These are phyloP conservation scores for Stichodactyla mertensii DNA, from an alignment of 64 coral and sea anemone species.

Conservation along the genomic window DNA sequence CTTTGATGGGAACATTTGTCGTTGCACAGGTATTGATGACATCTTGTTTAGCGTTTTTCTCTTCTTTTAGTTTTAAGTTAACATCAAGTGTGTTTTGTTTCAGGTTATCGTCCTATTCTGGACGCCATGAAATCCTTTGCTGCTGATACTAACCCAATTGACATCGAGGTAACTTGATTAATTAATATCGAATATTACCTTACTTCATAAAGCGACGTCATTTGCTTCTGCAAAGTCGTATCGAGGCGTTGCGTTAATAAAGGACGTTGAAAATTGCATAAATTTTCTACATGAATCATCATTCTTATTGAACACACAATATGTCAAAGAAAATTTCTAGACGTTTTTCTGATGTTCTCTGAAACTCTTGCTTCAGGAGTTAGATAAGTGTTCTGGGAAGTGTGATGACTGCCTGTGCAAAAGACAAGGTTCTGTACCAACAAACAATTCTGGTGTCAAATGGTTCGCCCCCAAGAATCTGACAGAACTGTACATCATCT, in stretches of 20 bases:
- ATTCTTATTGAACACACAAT: too few species aligned
- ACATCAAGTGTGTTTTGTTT: background rate
- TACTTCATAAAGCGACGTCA: background rate
- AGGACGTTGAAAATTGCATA: background rate
- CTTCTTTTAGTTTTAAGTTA: background rate
- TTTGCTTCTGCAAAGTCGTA: too few species aligned
- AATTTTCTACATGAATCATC: too few species aligned
- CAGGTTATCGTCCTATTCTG: slow-evolving; percentile 89
- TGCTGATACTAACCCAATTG: slow-evolving; percentile 54
- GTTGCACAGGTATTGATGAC: slow-evolving; percentile 72
- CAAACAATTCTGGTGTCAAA: background rate
- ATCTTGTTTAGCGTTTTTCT: background rate
- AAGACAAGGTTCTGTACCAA: background rate
- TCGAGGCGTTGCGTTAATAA: too few species aligned
- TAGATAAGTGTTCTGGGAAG: slow-evolving; percentile 9
- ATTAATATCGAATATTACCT: too few species aligned
- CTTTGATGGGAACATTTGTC: slow-evolving; percentile 90
- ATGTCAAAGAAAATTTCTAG: too few species aligned
- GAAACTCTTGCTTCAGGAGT: background rate
- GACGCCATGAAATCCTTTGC: slow-evolving; percentile 98
- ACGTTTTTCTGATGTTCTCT: background rate
- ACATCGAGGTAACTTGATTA: slow-evolving; percentile 71
- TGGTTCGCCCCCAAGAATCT: slow-evolving; percentile 60
- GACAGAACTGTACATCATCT: slow-evolving; percentile 59
- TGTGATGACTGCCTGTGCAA: slow-evolving; percentile 18